Conservation (phyloP, 2,797 vertebrate species). For the Eurystomus glaucurus region DNA sequence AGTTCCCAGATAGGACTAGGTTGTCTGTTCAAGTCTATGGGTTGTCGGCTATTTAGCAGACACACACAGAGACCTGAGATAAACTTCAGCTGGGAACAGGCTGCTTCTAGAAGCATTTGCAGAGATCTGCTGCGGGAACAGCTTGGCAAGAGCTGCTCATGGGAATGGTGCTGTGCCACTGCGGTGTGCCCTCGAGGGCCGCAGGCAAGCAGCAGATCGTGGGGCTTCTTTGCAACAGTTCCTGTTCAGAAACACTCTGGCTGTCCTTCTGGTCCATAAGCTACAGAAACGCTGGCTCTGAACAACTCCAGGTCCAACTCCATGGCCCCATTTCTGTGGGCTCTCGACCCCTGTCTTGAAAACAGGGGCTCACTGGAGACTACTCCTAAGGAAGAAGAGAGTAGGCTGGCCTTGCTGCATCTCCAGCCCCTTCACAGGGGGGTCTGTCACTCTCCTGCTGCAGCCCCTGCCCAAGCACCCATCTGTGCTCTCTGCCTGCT, state of each 20-base stretch:
- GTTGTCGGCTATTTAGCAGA: slow-evolving; percentile 23
- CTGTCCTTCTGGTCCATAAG: background rate
- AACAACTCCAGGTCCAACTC: background rate
- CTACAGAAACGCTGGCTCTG: background rate
- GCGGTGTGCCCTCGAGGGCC: accelerated
- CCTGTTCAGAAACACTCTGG: background rate
- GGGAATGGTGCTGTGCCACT: background rate
- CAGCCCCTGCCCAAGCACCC: background rate
- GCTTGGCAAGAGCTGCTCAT: background rate
- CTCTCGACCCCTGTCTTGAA: background rate
- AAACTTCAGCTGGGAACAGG: slow-evolving; percentile 39
- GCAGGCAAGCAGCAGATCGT: background rate
- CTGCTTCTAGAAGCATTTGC: slow-evolving; percentile 40
- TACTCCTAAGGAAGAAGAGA: background rate
- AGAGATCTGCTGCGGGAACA: slow-evolving; percentile 33
- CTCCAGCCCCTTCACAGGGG: background rate
- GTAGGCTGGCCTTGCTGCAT: background rate
- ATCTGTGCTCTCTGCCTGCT: background rate
- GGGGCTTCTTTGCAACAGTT: background rate
- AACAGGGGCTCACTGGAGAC: background rate
- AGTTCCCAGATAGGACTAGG: background rate
- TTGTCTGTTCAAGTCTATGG: background rate
- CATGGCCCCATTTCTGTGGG: background rate
- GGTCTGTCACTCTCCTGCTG: background rate
- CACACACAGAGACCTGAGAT: slow-evolving; percentile 32